These are phyloP conservation scores for Balaeniceps rex DNA, from an alignment of 2,113 vertebrate species.

Conservation along the genomic window DNA sequence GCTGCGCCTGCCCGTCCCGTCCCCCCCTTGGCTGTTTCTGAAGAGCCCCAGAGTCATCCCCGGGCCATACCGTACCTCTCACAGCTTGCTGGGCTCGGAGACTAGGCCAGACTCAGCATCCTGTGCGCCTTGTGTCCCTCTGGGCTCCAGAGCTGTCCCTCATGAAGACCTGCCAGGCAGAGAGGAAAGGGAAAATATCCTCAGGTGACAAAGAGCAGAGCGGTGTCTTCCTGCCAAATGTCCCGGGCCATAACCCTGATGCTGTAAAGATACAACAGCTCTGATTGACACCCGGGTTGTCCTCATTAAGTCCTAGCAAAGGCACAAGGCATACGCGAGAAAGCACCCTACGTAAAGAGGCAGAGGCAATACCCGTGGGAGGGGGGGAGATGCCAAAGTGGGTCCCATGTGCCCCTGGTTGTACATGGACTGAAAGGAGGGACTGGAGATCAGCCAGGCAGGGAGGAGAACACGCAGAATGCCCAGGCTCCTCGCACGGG, in stretches of 20 bases:
- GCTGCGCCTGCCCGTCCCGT: fast-evolving
- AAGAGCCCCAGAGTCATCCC: background rate
- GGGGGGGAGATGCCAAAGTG: background rate
- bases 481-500: background rate
- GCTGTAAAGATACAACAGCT: background rate
- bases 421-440: background rate
- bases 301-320: background rate
- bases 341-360: background rate
- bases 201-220: background rate
- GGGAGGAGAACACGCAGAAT: background rate
- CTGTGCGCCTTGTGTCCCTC: background rate
- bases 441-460: background rate
- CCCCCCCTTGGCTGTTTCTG: background rate
- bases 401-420: background rate
- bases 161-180: conserved; percentile 37
- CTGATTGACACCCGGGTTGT: background rate
- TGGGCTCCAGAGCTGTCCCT: conserved; percentile 23
- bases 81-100: background rate
- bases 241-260: background rate
- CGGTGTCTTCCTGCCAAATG: fast-evolving
- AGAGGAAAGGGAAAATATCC: background rate
- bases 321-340: background rate
- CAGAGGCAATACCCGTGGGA: background rate
- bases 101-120: conserved; percentile 26
- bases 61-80: conserved; percentile 3